Evolutionary conservation across 1,140 invertebrate genomes (phyloP), one percentile per base, ranked within the genome.

Genomic region (Ceratosolen solmsi): DNA sequence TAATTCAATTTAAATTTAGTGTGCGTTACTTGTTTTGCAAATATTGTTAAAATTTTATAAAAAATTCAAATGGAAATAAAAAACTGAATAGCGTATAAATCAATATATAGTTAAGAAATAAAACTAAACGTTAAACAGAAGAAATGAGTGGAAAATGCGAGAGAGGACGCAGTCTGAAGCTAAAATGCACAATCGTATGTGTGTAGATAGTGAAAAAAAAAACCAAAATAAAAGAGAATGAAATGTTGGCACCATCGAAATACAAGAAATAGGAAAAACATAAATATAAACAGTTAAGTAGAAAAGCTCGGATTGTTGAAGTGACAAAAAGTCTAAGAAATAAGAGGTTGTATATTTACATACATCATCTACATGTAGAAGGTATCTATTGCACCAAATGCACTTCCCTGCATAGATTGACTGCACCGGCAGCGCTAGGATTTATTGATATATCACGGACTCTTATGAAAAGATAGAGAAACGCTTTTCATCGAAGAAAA

Each of bases 201-300:
- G 46, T 51, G 13, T 25, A 46, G 70, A 4, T 41, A 30, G 38
- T 70, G 2, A 9, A 72, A 72, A 73, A 33, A 56, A 73, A 56
- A 30, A n/a, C 9, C 9, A 73, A 73, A 73, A 33, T 51, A 79
- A 60, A 60, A 63, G 51, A 49, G 58, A 27, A 63, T 73, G 63
- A 80, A 73, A 11, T n/a, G n/a, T 4, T 5, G 17, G 49, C 60
- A 46, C 46, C 63, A 73, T 25, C n/a, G 49, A 60, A 60, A 79
- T 79, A 79, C 72, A 72, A 63, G 54, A 80, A 25, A 36, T n/a
- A 2, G 38, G 2, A 17, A 49, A 70, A 33, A 25, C 17, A 78
- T 25, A 78, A 54, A n/a, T n/a, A n/a, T n/a, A n/a, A n/a, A n/a
- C n/a, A n/a, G n/a, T n/a, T n/a, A n/a, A 41, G 5, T 17, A 27